A percentile compares a stretch with the other conserved stretches of the same genome.
These are phyloP conservation scores for Apantesis nais DNA, from an alignment of 2,888 invertebrate species.

Conservation along the genomic window DNA sequence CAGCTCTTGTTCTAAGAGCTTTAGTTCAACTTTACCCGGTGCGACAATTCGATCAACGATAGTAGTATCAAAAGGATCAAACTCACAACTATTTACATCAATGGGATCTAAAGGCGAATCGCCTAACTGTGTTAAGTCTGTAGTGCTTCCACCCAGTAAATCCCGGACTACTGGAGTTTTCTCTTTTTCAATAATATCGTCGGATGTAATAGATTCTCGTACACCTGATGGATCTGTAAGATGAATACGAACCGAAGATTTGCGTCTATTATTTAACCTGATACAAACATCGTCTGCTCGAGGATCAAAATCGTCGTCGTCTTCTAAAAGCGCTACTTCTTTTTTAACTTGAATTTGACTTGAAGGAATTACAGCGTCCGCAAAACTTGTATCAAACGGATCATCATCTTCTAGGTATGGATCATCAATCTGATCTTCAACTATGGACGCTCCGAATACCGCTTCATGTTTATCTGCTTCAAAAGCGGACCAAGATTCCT, in stretches of 20 bases:
- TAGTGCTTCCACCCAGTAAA: slow-evolving; percentile 90
- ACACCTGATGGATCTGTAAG: slow-evolving; percentile 88
- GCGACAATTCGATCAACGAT: slow-evolving; percentile 89
- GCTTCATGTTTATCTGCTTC: slow-evolving; percentile 82
- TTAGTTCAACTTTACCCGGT: slow-evolving; percentile 92
- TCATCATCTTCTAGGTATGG: slow-evolving; percentile 88
- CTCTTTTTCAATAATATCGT: slow-evolving; percentile 76
- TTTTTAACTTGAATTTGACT: slow-evolving; percentile 69
- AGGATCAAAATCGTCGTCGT: slow-evolving; percentile 88
- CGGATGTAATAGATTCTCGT: slow-evolving; percentile 84
- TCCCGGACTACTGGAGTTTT: slow-evolving; percentile 85
- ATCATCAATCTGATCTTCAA: slow-evolving; percentile 80
- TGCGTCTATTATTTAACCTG: slow-evolving; percentile 74
- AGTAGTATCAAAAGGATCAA: slow-evolving; percentile 95
- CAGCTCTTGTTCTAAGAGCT: slow-evolving; percentile 91
- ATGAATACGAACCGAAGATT: slow-evolving; percentile 86
- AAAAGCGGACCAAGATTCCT: slow-evolving; percentile 89
- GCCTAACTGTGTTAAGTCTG: slow-evolving; percentile 89
- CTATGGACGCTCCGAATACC: slow-evolving; percentile 77
- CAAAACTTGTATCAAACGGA: slow-evolving; percentile 95
- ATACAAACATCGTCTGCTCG: slow-evolving; percentile 85
- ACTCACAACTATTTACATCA: slow-evolving; percentile 83
- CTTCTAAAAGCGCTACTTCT: slow-evolving; percentile 72
- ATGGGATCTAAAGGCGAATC: slow-evolving; percentile 89
- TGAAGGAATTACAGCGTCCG: slow-evolving; percentile 89